Evolutionary conservation across 92 coral and sea anemone genomes (phyloP), one percentile per base, ranked within the genome.

Genomic region (Bergia sp.): DNA sequence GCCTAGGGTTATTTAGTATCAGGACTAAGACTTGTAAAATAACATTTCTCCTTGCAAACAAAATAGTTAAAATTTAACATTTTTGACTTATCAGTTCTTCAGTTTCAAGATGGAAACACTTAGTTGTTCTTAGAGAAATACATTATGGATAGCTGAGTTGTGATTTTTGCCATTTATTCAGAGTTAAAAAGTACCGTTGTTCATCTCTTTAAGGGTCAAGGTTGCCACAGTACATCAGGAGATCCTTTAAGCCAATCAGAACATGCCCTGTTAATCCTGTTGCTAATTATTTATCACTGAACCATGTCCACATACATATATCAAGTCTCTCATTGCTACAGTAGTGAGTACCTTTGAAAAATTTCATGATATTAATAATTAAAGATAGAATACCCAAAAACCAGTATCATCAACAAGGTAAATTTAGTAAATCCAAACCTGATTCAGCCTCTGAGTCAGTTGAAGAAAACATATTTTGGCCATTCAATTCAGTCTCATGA

Each of bases 161-260:
- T 6, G 64, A 15, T 55, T 55, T 15, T 0, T 61, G 10, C 2
- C 5, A 18, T 21, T 16, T 61, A 18, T 61, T 18, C 29, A 3
- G 5, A 61, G n/a, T 61, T 18, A 61, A 61, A 29, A 61, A 61
- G 18, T 53, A 11, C 15, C 13, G 11, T 53, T 53, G 58, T 53
- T 53, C 58, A 13, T 18, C 3, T 57, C 21, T 73, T 5, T 12
- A 40, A 42, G 12, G 80, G 80, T 40, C 80, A 76, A 76, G 80
- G 80, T 76, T 20, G 11, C 37, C 80, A 76, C 47, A 41, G 80
- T 2, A 76, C 80, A 76, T 76, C 80, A 76, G 79, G 79, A 75
- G 80, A 76, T 41, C 12, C 9, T 76, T 41, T 76, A 36, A 40
- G 80, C 80, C 80, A 41, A 76, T 76, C 80, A 41, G 21, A 0